Evolutionary conservation across 1,140 invertebrate species (phyloP).

Genomic region (Alviniconcha marisindica): DNA sequence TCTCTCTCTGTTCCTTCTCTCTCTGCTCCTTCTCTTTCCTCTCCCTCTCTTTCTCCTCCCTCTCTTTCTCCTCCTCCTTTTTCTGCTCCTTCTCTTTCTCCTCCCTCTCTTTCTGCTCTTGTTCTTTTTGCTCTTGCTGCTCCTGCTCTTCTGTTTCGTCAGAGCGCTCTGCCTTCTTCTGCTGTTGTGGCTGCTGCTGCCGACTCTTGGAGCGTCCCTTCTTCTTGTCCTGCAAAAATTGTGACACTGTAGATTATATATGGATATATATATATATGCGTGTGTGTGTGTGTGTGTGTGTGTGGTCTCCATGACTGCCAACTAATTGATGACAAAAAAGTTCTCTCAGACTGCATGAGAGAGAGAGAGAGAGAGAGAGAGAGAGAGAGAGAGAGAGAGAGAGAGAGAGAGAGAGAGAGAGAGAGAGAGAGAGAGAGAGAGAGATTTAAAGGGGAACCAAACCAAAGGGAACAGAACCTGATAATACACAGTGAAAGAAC

Average conservation of each 20-base stretch:
- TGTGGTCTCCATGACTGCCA: neutral
- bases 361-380: neutral
- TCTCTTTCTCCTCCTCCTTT: neutral
- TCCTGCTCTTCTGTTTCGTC: neutral
- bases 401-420: neutral
- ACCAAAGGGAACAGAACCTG: neutral
- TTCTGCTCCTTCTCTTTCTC: neutral
- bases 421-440: neutral
- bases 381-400: neutral
- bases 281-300: neutral
- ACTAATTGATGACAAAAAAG: too few relatives aligned
- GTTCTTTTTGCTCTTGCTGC: neutral
- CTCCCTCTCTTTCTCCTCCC: neutral
- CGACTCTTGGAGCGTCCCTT: neutral
- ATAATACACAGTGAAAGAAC: too few relatives aligned
- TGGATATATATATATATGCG: too few relatives aligned
- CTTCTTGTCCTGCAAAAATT: slow-evolving; percentile 1
- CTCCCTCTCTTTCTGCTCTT: neutral
- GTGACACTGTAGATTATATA: too few relatives aligned
- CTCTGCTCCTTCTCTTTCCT: neutral
- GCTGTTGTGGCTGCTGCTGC: neutral
- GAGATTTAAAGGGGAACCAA: neutral
- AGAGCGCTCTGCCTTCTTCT: neutral
- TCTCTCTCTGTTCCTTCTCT: too few relatives aligned
- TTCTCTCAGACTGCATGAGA: too few relatives aligned